Evolutionary conservation across 2,888 invertebrate species (phyloP).

Genomic region (Rhamnusium bicolor): DNA sequence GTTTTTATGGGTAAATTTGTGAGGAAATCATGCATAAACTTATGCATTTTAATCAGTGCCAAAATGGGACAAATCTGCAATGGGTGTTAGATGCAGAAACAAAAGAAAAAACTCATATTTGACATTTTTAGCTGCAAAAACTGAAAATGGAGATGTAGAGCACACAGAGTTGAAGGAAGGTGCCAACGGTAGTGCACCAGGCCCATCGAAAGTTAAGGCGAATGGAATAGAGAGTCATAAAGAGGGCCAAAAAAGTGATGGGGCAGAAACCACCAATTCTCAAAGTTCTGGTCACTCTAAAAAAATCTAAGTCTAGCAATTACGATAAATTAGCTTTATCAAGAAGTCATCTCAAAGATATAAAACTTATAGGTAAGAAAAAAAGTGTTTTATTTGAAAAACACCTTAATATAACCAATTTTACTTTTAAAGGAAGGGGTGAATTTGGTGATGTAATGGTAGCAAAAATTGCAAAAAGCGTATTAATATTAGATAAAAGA

Average conservation of each 20-base stretch:
- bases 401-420: not conserved
- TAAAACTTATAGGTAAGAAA: constrained; percentile 73
- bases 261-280: constrained; percentile 78
- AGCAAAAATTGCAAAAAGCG: constrained; percentile 74
- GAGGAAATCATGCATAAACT: too few relatives aligned
- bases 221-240: constrained; percentile 76
- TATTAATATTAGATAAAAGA: constrained; percentile 59
- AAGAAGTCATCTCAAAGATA: constrained; percentile 81
- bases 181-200: constrained; percentile 73
- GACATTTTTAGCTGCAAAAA: constrained; percentile 73
- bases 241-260: constrained; percentile 78
- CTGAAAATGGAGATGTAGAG: constrained; percentile 76
- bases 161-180: constrained; percentile 75
- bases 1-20: too few relatives aligned
- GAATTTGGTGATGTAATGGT: constrained; percentile 94
- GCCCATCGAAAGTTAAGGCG: constrained; percentile 69
- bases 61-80: too few relatives aligned
- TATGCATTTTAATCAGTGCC: too few relatives aligned
- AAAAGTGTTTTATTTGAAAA: not conserved
- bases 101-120: not conserved
- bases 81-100: too few relatives aligned
- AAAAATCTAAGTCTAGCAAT: constrained; percentile 75
- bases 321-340: constrained; percentile 86
- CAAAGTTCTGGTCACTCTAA: constrained; percentile 75
- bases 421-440: constrained; percentile 75